Percentiles rank a stretch among this genome's conserved stretches.
Evolutionary conservation across 2,113 vertebrate genomes (phyloP).

Genomic region (Seriola aureovittata): DNA sequence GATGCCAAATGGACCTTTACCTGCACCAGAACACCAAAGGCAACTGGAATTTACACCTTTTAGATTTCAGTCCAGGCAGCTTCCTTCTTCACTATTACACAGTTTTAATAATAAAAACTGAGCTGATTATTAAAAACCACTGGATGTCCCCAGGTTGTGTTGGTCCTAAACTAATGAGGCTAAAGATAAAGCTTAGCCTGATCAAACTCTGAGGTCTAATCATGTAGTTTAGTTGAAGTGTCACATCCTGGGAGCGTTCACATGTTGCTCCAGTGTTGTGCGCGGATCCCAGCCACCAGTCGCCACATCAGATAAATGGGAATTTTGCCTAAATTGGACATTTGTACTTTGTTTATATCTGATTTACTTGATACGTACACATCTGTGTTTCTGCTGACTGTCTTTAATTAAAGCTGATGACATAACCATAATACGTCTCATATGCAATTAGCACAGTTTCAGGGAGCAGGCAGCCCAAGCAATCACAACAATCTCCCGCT

Average conservation of each 20-base stretch:
- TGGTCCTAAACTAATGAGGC: slow-evolving; percentile 33
- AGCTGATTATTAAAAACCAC: slow-evolving; percentile 41
- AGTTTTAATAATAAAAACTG: slow-evolving; percentile 34
- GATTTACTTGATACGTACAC: not conserved
- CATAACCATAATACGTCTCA: not conserved
- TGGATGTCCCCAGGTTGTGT: slow-evolving; percentile 35
- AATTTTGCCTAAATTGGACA: not conserved
- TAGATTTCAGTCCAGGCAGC: not conserved
- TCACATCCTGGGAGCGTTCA: slow-evolving; percentile 15
- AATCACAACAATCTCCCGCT: not conserved
- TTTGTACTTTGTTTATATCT: not conserved
- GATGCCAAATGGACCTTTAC: not conserved
- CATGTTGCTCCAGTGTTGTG: not conserved
- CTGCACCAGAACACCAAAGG: not conserved
- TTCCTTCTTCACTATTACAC: not conserved
- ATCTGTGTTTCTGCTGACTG: not conserved
- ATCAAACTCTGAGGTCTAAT: slow-evolving; percentile 28
- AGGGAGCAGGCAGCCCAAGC: not conserved
- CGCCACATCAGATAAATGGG: not conserved
- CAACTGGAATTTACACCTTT: not conserved
- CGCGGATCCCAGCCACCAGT: not conserved
- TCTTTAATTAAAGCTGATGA: not conserved
- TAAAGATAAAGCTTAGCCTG: slow-evolving; percentile 33
- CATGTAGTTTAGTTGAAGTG: not conserved
- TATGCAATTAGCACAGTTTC: not conserved